phyloP scores from a whole-genome alignment of 2,888 invertebrate genomes.

The Dryobotodes eremita region DNA sequence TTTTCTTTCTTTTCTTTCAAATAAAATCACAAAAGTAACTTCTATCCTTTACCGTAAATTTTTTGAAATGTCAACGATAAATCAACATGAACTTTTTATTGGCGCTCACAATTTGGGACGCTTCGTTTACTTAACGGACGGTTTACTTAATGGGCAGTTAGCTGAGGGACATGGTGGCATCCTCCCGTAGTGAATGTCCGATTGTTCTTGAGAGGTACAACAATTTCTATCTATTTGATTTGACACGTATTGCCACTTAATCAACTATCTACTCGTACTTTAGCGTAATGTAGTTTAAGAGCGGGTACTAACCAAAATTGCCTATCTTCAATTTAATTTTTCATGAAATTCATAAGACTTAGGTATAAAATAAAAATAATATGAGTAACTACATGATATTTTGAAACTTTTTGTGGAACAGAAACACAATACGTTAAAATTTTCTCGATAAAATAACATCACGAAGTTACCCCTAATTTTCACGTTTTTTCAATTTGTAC shows the following conservation, averaged over 20 bases:
- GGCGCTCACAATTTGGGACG: conserved; percentile 54
- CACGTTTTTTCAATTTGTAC: too few relatives aligned
- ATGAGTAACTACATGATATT: too few relatives aligned
- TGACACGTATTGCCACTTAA: not conserved
- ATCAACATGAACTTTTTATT: conserved; percentile 64
- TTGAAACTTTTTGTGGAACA: too few relatives aligned
- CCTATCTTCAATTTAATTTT: too few relatives aligned
- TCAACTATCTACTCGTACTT: not conserved
- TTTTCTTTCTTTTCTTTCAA: too few relatives aligned
- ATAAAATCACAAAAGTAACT: conserved; percentile 38
- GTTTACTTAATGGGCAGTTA: conserved; percentile 48
- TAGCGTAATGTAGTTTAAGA: not conserved
- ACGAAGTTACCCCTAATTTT: too few relatives aligned
- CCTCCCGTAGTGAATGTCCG: not conserved
- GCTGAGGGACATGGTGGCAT: conserved; percentile 4
- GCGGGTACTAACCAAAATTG: too few relatives aligned
- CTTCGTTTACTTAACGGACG: conserved; percentile 58
- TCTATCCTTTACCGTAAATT: conserved; percentile 18
- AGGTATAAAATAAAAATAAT: too few relatives aligned
- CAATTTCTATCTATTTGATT: not conserved
- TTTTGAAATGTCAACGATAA: conserved; percentile 53
- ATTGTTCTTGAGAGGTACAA: conserved; percentile 7
- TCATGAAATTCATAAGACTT: too few relatives aligned
- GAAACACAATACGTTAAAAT: too few relatives aligned
- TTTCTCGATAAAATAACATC: too few relatives aligned